Conservation (phyloP, 2,888 invertebrate genomes). For the Psylliodes chrysocephalus region DNA sequence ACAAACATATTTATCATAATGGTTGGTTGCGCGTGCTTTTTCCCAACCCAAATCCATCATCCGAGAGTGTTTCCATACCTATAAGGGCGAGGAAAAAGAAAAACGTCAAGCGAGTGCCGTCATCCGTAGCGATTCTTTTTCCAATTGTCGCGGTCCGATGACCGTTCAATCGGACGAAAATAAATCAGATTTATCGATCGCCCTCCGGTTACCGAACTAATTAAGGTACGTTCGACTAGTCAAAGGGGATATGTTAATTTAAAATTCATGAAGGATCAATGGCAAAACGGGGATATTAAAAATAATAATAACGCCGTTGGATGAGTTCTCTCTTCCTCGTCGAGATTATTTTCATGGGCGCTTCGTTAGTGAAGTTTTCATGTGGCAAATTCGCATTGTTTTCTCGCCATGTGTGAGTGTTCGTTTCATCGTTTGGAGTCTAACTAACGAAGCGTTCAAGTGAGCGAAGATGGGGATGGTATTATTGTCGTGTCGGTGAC, state of each 20-base stretch:
- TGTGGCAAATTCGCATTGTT: constrained; percentile 23
- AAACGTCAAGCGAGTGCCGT: not conserved
- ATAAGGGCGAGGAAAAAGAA: not conserved
- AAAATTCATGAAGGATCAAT: constrained; percentile 24
- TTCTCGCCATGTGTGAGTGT: not conserved
- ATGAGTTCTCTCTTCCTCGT: not conserved
- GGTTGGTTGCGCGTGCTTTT: too few relatives aligned
- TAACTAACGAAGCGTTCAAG: too few relatives aligned
- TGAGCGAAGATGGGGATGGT: too few relatives aligned
- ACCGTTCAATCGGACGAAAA: constrained; percentile 19
- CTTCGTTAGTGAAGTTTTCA: constrained; percentile 20
- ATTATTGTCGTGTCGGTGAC: too few relatives aligned
- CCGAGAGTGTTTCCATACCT: too few relatives aligned
- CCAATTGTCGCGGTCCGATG: constrained; percentile 14
- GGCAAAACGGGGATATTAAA: constrained; percentile 17
- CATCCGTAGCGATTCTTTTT: constrained; percentile 8
- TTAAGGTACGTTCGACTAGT: constrained; percentile 31
- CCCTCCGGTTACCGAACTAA: constrained; percentile 27
- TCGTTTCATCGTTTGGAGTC: too few relatives aligned
- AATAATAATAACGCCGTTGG: constrained; percentile 10
- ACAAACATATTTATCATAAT: too few relatives aligned
- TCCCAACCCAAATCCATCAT: too few relatives aligned
- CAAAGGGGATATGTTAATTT: constrained; percentile 32
- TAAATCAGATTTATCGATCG: constrained; percentile 32
- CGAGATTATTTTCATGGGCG: constrained; percentile 14